Base-by-base conservation (phyloP, 2,797 vertebrate genomes). In the Delichon dasypus region DNA sequence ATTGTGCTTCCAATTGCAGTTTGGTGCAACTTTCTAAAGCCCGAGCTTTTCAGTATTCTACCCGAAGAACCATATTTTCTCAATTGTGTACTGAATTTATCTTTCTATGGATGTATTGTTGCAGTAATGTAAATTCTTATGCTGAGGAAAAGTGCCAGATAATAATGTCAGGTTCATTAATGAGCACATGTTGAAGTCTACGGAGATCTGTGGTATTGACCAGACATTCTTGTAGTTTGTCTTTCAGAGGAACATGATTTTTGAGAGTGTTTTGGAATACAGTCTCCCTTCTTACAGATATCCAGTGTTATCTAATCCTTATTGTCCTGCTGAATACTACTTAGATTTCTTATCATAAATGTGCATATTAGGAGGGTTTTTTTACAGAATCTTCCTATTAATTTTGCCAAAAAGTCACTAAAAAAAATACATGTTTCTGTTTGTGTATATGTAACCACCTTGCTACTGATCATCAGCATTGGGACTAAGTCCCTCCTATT, bases 121-220 rank as follows among this genome's bases (percentile, higher is more conserved):
- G 16, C 44, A 7, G 32, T 36, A 38, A 58, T 47, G 22, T 57
- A 36, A 91, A 27, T 8, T 10, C 4, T 45, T 45, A 18, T 3
- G 11, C 42, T 60, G 51, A 80, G 50, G 50, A 71, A 74, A 64
- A 54, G 16, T 16, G 16, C 19, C 30, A 66, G 10, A n/a, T 75
- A 64, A n/a, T 66, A 42, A 58, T 54, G 9, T 50, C 48, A 60
- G 16, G 11, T 10, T 55, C 16, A 29, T 55, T 44, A 62, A 23
- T 40, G 47, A 90, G 13, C 29, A 34, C 2, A 2, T 45, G 3
- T 19, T 68, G 30, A 65, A 80, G 16, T 36, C 26, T 65, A 0
- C 0, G 0, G 48, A 50, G 15, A 19, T 78, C 19, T 61, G 42
- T 58, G 36, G 11, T 61, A 20, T 60, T 72, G 36, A 2, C 20